Percentiles rank a stretch among this genome's conserved stretches.
Evolutionary conservation across 2,113 vertebrate species (phyloP).

Genomic region (Pyxicephalus adspersus): DNA sequence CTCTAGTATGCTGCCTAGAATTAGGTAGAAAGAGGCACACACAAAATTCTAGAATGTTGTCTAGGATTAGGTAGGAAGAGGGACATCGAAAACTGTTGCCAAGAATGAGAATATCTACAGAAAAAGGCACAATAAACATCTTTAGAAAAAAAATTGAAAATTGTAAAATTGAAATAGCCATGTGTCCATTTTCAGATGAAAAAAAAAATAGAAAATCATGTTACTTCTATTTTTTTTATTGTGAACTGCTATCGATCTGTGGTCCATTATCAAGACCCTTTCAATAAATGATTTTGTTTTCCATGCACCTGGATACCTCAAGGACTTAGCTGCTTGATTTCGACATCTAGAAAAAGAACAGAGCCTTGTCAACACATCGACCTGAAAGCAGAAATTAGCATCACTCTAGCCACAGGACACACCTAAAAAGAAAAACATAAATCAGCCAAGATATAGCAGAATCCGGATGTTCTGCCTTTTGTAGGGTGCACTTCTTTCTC

Average conservation of each 20-base stretch:
- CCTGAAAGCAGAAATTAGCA: conserved; percentile 21
- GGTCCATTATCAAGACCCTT: background rate
- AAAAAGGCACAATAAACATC: too few species aligned
- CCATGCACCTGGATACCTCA: background rate
- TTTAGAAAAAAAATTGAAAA: too few species aligned
- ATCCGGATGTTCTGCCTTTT: background rate
- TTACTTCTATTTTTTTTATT: too few species aligned
- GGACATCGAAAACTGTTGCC: too few species aligned
- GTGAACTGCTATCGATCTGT: background rate
- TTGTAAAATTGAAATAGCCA: too few species aligned
- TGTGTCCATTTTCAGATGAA: too few species aligned
- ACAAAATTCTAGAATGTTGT: too few species aligned
- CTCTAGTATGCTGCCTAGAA: too few species aligned
- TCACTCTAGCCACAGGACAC: background rate
- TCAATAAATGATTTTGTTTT: background rate
- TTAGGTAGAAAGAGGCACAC: too few species aligned
- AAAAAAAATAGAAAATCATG: too few species aligned
- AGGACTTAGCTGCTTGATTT: background rate
- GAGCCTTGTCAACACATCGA: background rate
- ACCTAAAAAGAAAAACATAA: conserved; percentile 2
- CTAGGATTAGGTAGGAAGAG: too few species aligned
- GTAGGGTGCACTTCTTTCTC: background rate
- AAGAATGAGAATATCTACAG: too few species aligned
- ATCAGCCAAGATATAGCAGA: background rate
- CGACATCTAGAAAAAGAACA: conserved; percentile 1